phyloP scores from a whole-genome alignment of 1,140 invertebrate genomes.

The Lucilia cuprina region DNA sequence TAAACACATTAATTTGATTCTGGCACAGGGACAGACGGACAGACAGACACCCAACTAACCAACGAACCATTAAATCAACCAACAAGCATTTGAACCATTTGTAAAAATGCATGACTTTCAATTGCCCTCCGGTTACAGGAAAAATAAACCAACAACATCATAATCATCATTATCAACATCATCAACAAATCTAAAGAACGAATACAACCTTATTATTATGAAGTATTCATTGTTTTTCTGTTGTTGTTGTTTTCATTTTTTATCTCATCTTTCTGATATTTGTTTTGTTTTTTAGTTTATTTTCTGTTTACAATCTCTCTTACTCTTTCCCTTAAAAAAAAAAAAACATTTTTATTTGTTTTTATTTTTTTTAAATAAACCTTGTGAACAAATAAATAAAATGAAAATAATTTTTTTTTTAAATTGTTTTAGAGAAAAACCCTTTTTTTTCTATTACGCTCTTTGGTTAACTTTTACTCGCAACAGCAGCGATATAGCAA shows the following conservation, averaged over 20 bases:
- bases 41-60: background rate
- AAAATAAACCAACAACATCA: background rate
- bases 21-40: background rate
- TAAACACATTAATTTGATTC: conserved; percentile 32
- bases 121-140: conserved; percentile 24
- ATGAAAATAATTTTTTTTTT: too few species aligned
- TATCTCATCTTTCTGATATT: conserved; percentile 11
- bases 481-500: background rate
- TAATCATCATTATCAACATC: background rate
- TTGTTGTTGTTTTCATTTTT: background rate
- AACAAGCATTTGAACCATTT: conserved; percentile 10
- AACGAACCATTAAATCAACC: background rate
- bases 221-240: background rate
- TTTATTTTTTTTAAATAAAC: conserved; percentile 5
- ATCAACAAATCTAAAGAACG: background rate
- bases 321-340: background rate
- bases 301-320: background rate
- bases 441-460: too few species aligned
- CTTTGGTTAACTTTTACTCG: too few species aligned
- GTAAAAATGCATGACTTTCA: conserved; percentile 31
- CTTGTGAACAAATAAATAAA: background rate
- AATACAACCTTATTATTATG: conserved; percentile 2
- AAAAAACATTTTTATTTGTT: conserved; percentile 15
- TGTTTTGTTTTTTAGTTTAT: conserved; percentile 5
- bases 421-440: too few species aligned